Evolutionary conservation across 35 echinoderm and acorn worm genomes (phyloP).

Genomic region (Apostichopus japonicus): DNA sequence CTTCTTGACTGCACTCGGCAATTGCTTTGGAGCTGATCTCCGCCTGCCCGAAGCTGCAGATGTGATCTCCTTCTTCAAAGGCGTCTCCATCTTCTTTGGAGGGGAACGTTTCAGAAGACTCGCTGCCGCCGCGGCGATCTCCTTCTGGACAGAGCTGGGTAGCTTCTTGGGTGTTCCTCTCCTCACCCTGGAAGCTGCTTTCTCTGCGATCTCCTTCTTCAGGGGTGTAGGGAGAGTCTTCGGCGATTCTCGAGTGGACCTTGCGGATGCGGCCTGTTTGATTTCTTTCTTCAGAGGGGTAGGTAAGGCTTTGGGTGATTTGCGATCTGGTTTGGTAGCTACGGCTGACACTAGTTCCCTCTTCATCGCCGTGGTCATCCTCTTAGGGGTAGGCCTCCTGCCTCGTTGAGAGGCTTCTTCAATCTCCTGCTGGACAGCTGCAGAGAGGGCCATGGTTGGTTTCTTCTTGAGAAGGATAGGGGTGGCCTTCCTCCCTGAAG

Average conservation of each 20-base stretch:
- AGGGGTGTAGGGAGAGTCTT: slow-evolving; percentile 64
- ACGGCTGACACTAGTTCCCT: slow-evolving; percentile 59
- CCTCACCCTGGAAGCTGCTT: slow-evolving; percentile 46
- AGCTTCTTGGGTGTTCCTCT: slow-evolving; percentile 69
- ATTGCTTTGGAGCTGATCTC: slow-evolving; percentile 46
- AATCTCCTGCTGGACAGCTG: slow-evolving; percentile 48
- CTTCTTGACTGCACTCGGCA: slow-evolving; percentile 68
- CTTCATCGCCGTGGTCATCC: slow-evolving; percentile 65
- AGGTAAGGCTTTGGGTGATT: slow-evolving; percentile 53
- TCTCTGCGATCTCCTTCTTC: slow-evolving; percentile 45
- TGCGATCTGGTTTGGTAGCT: slow-evolving; percentile 6
- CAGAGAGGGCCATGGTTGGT: slow-evolving; percentile 10
- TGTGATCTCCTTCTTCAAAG: slow-evolving; percentile 60
- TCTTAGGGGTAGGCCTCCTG: slow-evolving; percentile 53
- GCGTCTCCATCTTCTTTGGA: slow-evolving; percentile 79
- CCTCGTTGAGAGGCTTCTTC: slow-evolving; percentile 49
- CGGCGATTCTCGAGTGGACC: slow-evolving; percentile 56
- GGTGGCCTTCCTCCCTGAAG: slow-evolving; percentile 5
- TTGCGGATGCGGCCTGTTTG: slow-evolving; percentile 24
- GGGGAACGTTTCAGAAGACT: slow-evolving; percentile 33
- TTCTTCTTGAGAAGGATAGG: slow-evolving; percentile 55
- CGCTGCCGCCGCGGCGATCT: slow-evolving; percentile 42
- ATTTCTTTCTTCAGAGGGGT: slow-evolving; percentile 77
- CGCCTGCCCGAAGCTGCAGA: slow-evolving; percentile 38
- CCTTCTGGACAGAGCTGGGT: slow-evolving; percentile 59